Evolutionary conservation across 1,140 invertebrate species (phyloP), one percentile per base, ranked within the genome.

Genomic region (Drosophila albomicans): DNA sequence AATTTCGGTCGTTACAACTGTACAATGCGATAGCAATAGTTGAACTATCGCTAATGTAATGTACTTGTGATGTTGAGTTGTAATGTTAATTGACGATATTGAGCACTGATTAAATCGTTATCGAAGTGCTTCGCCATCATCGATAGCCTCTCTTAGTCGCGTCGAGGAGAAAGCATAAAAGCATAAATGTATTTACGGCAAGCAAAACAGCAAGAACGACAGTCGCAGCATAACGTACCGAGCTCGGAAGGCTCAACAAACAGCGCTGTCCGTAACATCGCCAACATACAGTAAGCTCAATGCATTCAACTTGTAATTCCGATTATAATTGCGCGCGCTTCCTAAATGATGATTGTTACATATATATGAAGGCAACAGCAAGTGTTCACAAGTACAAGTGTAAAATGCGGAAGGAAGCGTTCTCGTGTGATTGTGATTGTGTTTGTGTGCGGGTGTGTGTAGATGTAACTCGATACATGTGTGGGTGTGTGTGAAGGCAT

Each of bases 121-220:
- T 58, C 54, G 46, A 51, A 10, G 30, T 10, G 3, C 25, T 7
- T 28, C n/a, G 5, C 30, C 7, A 8, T 35, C 13, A 72, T 67
- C 70, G 70, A 73, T 67, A 41, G 13, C 6, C 3, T 8, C 4
- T 45, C 28, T 59, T 59, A 38, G 56, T 8, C 5, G 11, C 38
- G 28, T 20, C 46, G 16, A 45, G 1, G 30, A 54, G 46, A 59
- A 54, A 68, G 54, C 70, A 73, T 73, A 73, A 73, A 67, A 73
- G 70, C 70, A 73, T 73, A 73, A 73, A 68, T 73, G 70, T 56
- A 54, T 68, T 73, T 54, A 73, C 64, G 67, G 64, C 61, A 61
- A 38, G 68, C 70, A 35, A 54, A 72, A 68, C 64, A 38, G 70
- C 45, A 68, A 54, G 28, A 46, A 25, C 28, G 20, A 54, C 48